These are phyloP conservation scores for Pavo muticus DNA, from an alignment of 2,113 vertebrate genomes.

Conservation along the genomic window DNA sequence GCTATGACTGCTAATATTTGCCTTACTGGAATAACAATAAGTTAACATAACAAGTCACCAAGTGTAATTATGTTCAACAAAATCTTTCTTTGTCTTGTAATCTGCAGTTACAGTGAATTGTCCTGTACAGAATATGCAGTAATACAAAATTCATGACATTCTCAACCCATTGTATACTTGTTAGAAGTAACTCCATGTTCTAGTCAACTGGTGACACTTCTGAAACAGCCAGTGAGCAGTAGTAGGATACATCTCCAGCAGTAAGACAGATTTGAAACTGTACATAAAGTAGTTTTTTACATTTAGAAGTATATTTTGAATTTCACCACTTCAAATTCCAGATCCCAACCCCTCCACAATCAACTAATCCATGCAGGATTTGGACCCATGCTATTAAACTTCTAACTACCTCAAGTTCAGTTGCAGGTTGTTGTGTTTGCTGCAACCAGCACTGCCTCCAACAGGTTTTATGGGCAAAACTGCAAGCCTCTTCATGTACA, in stretches of 20 bases:
- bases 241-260: neutral
- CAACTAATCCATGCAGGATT: neutral
- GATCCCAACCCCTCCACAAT: neutral
- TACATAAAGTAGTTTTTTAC: neutral
- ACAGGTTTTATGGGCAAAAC: neutral
- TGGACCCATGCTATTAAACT: neutral
- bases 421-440: neutral
- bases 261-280: neutral
- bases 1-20: conserved; percentile 56
- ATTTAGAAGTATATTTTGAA: neutral
- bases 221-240: neutral
- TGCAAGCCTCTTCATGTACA: neutral
- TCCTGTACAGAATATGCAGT: neutral
- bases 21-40: conserved; percentile 33
- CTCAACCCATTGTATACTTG: neutral
- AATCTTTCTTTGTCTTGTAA: conserved; percentile 37
- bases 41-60: conserved; percentile 55
- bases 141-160: neutral
- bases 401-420: rapidly evolving
- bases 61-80: conserved; percentile 52
- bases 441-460: neutral
- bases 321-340: neutral
- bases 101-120: neutral
- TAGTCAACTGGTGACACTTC: neutral
- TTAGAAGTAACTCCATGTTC: neutral